phyloP scores from a whole-genome alignment of 2,888 invertebrate genomes.

The Scaptomyza tumidula region DNA sequence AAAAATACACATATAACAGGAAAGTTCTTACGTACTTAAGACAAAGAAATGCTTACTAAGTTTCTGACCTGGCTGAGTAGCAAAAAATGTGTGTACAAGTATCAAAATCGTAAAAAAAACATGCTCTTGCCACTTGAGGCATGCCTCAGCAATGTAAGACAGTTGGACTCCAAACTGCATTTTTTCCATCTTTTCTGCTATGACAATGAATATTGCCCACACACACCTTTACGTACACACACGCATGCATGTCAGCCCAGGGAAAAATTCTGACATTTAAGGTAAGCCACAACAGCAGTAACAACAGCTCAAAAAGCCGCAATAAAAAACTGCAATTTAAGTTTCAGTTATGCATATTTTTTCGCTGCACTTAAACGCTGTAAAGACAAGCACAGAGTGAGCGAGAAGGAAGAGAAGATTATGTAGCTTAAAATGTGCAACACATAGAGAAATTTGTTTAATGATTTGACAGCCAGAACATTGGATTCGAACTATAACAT shows the following conservation, averaged over 20 bases:
- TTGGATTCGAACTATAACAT: too few species aligned
- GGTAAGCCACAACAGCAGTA: conserved; percentile 2
- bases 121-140: conserved; percentile 29
- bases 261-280: conserved; percentile 31
- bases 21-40: conserved; percentile 16
- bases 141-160: conserved; percentile 25
- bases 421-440: conserved; percentile 3
- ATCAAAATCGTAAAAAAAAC: too few species aligned
- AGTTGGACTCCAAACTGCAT: not conserved
- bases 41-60: conserved; percentile 31
- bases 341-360: conserved; percentile 35
- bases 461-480: not conserved
- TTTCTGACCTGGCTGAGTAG: conserved; percentile 13
- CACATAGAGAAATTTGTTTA: conserved; percentile 8
- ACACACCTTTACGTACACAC: not conserved
- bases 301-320: conserved; percentile 1
- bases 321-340: conserved; percentile 39
- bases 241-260: conserved; percentile 24
- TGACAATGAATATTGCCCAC: conserved; percentile 48
- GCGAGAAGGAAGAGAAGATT: not conserved
- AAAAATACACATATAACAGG: conserved; percentile 12
- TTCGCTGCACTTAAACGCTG: conserved; percentile 12
- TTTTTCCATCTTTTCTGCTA: conserved; percentile 28
- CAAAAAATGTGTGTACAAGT: not conserved
- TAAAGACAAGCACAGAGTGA: not conserved